Evolutionary conservation across 2,888 invertebrate species (phyloP).

Genomic region (Tinea semifulvella): DNA sequence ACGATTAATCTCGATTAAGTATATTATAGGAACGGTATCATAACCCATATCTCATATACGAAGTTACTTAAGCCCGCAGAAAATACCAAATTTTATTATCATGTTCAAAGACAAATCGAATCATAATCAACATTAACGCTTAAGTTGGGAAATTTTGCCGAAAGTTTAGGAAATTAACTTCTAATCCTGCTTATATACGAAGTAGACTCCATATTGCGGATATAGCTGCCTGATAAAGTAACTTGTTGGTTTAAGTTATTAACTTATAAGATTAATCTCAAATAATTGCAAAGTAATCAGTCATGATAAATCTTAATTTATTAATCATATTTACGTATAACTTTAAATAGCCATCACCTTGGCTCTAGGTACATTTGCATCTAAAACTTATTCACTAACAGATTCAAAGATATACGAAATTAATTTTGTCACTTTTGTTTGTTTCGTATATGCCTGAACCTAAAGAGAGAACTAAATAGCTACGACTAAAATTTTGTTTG

Average conservation of each 20-base stretch:
- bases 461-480: too few relatives aligned
- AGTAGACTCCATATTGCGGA: neutral
- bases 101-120: neutral
- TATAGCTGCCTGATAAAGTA: neutral
- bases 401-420: too few relatives aligned
- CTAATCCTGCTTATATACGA: too few relatives aligned
- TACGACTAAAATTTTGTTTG: too few relatives aligned
- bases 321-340: neutral
- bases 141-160: neutral
- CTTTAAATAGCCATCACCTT: too few relatives aligned
- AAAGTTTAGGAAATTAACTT: neutral
- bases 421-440: too few relatives aligned
- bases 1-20: conserved; percentile 22
- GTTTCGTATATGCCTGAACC: too few relatives aligned
- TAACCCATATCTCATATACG: conserved; percentile 42
- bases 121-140: neutral
- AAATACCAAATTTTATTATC: conserved; percentile 2
- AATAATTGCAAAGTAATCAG: conserved; percentile 3
- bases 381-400: too few relatives aligned
- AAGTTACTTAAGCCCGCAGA: neutral
- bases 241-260: conserved; percentile 1
- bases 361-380: too few relatives aligned
- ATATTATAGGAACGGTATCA: conserved; percentile 49
- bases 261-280: conserved; percentile 2
- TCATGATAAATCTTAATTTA: neutral